Conservation (phyloP, 2,113 vertebrate species). For the Electrona antarctica region DNA sequence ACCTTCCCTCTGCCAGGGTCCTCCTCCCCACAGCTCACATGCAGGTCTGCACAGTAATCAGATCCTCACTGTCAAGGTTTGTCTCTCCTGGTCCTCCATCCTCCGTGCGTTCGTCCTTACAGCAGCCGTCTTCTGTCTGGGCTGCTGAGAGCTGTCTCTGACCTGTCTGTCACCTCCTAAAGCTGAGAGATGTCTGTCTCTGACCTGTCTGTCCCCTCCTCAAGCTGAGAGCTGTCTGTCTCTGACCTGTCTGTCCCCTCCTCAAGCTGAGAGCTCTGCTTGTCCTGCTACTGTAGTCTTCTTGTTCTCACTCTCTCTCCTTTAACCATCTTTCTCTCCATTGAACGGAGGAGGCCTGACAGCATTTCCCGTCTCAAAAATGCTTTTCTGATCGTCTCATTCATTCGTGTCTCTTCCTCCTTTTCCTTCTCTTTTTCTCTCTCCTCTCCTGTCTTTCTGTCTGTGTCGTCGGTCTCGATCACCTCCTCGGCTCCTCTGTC, state of each 20-base stretch:
- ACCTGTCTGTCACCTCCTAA: slow-evolving; percentile 8
- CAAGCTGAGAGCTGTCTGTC: neutral
- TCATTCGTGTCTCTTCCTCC: slow-evolving; percentile 5
- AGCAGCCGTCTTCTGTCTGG: slow-evolving; percentile 24
- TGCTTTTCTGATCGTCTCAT: slow-evolving; percentile 16
- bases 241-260: neutral
- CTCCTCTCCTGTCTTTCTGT: slow-evolving; percentile 5
- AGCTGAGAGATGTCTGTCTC: neutral
- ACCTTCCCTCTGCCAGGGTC: slow-evolving; percentile 64
- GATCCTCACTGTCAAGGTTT: slow-evolving; percentile 82
- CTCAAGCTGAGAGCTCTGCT: too few relatives aligned
- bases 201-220: too few relatives aligned
- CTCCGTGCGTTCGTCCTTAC: slow-evolving; percentile 32
- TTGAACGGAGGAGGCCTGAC: neutral
- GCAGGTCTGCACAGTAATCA: slow-evolving; percentile 83
- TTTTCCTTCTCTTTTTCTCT: slow-evolving; percentile 8
- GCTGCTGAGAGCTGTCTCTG: slow-evolving; percentile 43
- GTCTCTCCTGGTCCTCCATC: slow-evolving; percentile 55
- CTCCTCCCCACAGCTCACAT: slow-evolving; percentile 63
- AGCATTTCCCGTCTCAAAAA: neutral
- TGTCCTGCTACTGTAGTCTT: too few relatives aligned
- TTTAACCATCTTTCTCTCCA: neutral
- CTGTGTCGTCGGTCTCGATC: too few relatives aligned
- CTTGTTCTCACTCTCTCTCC: too few relatives aligned
- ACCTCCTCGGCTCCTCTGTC: neutral